phyloP scores from a whole-genome alignment of 2,113 vertebrate genomes.

The Sander vitreus region DNA sequence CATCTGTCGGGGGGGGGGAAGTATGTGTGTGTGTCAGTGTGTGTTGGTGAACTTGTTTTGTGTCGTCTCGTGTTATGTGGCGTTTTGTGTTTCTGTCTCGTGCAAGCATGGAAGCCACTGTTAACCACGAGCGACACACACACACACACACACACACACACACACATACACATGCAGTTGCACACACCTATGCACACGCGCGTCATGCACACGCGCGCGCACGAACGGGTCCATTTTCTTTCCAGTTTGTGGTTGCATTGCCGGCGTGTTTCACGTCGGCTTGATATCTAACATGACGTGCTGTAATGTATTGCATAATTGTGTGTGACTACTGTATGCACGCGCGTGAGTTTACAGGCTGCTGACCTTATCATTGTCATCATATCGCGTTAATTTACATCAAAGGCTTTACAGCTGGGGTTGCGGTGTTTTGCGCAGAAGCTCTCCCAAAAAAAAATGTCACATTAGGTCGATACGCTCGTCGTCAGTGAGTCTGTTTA shows the following conservation, averaged over 20 bases:
- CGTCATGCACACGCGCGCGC: slow-evolving; percentile 32
- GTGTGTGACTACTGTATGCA: neutral
- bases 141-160: slow-evolving; percentile 1
- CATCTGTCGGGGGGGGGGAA: slow-evolving; percentile 63
- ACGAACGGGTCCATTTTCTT: slow-evolving; percentile 63
- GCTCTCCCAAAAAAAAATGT: slow-evolving; percentile 14
- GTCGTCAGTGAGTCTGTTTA: slow-evolving; percentile 41
- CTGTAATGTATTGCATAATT: neutral
- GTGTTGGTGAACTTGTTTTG: slow-evolving; percentile 54
- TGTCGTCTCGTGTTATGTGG: slow-evolving; percentile 43
- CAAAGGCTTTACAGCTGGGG: slow-evolving; percentile 7
- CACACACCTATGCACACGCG: neutral
- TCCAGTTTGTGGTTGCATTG: slow-evolving; percentile 31
- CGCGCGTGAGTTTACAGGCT: slow-evolving; percentile 42
- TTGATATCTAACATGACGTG: slow-evolving; percentile 40
- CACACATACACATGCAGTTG: neutral
- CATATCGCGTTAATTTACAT: slow-evolving; percentile 61
- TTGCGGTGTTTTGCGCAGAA: slow-evolving; percentile 43
- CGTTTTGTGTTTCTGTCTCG: slow-evolving; percentile 31
- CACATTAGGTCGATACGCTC: slow-evolving; percentile 40
- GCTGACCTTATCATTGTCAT: slow-evolving; percentile 73
- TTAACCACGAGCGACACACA: slow-evolving; percentile 25
- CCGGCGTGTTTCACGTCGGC: slow-evolving; percentile 17
- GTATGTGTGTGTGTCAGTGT: slow-evolving; percentile 34
- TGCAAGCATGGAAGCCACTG: slow-evolving; percentile 31